Evolutionary conservation across 2,113 vertebrate genomes (phyloP), one percentile per base, ranked within the genome.

Genomic region (Cephalopholis sonnerati): DNA sequence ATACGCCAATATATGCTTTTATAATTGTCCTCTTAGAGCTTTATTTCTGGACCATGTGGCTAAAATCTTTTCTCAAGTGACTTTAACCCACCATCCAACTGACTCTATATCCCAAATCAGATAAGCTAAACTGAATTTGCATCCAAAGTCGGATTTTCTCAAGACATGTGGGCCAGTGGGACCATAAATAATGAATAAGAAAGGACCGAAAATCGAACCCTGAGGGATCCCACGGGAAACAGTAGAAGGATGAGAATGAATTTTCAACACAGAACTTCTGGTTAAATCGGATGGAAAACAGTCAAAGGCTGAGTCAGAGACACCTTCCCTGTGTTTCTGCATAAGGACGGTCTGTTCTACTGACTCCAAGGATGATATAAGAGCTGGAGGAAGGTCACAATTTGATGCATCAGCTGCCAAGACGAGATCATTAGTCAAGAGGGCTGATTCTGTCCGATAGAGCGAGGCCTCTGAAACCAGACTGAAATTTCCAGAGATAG

Each of bases 351-450:
- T 22, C 20, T 53, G 17, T 25, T 81, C 67, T 66, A 41, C 13
- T 57, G 51, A 59, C 57, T 82, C 64, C 67, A 58, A 58, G 41
- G 57, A 64, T 65, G 58, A 78, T 29, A 71, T 54, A 41, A 80
- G 78, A 84, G 24, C 68, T 32, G 22, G 36, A 46, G 18, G 27
- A 69, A 54, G 24, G 32, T 53, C 27, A 29, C 18, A 46, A 41
- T 79, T 50, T 82, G 57, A 84, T 79, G 81, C 54, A 84, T 85
- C 84, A 81, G 59, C 59, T 77, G n/a, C 82, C 79, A 67, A 74
- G 44, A 69, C 24, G 53, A 84, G 61, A 68, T 84, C 61, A 77
- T 86, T 80, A 77, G 62, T 77, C 51, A 61, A 51, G n/a, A 66
- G 27, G 29, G 24, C 76, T 54, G 71, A 86, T 79, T 79, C 36